A percentile compares a stretch with the other conserved stretches of the same genome.
phyloP scores from a whole-genome alignment of 2,888 invertebrate genomes.

The Stegophylla sp. region DNA sequence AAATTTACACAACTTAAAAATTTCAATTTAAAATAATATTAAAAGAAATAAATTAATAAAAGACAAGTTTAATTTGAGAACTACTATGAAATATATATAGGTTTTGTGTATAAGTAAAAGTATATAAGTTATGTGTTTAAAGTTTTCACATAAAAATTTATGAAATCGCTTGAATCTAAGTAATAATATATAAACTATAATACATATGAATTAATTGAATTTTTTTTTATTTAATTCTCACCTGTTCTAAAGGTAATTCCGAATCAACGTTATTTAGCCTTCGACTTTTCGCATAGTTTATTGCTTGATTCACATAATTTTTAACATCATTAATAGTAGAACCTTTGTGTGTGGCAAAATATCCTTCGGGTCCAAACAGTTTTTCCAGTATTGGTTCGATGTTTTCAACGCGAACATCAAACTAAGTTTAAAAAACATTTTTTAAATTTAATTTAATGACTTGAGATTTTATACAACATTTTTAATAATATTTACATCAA shows the following conservation, averaged over 20 bases:
- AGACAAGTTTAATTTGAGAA: no score
- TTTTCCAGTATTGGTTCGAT: conserved; percentile 78
- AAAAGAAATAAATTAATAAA: no score
- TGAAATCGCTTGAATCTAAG: neutral
- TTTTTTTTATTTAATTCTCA: no score
- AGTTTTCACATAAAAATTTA: neutral
- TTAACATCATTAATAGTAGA: conserved; percentile 65
- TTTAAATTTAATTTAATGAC: neutral
- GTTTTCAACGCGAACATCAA: conserved; percentile 79
- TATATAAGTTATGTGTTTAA: no score
- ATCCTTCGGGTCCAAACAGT: conserved; percentile 77
- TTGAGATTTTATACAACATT: no score
- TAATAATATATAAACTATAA: neutral
- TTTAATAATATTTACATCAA: conserved; percentile 69
- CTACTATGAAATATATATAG: no score
- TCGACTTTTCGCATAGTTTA: conserved; percentile 31
- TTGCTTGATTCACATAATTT: conserved; percentile 51
- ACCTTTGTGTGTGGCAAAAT: conserved; percentile 67
- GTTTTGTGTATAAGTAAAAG: no score
- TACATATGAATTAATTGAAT: no score
- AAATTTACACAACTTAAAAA: no score
- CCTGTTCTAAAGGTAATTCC: neutral
- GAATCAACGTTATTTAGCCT: conserved; percentile 6
- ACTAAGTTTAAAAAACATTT: conserved; percentile 62
- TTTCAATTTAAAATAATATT: no score